A percentile compares a stretch with the other conserved stretches of the same genome.
These are phyloP conservation scores for Timema podura DNA, from an alignment of 2,888 invertebrate species.

Conservation along the genomic window DNA sequence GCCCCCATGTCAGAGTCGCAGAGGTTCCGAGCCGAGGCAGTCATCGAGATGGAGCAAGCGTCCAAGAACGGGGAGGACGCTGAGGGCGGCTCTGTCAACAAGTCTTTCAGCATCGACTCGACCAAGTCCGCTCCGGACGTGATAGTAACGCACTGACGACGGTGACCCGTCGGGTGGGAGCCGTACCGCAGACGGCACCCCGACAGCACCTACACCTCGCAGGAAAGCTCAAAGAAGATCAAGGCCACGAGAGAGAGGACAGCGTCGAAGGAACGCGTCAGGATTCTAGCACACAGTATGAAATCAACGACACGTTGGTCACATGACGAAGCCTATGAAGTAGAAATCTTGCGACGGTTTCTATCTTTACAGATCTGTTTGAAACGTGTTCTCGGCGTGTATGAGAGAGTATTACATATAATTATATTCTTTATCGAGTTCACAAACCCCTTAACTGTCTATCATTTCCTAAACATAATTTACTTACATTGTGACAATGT, in stretches of 20 bases:
- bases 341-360: neutral
- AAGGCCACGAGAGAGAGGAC: neutral
- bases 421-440: no score
- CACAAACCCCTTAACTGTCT: no score
- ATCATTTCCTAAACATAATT: no score
- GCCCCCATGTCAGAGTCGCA: constrained; percentile 26
- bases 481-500: no score
- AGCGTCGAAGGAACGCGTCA: constrained; percentile 5
- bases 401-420: no score
- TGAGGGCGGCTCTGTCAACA: constrained; percentile 37
- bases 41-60: constrained; percentile 53
- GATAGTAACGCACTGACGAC: constrained; percentile 77
- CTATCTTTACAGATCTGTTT: neutral
- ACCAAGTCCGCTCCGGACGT: constrained; percentile 88
- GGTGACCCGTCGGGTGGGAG: constrained; percentile 49
- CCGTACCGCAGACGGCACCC: constrained; percentile 54
- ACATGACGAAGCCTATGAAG: constrained; percentile 25
- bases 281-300: constrained; percentile 24
- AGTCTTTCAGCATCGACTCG: constrained; percentile 77
- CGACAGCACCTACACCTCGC: constrained; percentile 40
- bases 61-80: constrained; percentile 25
- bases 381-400: neutral
- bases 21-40: constrained; percentile 55
- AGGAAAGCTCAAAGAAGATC: constrained; percentile 10
- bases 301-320: constrained; percentile 19